These are phyloP conservation scores for Echiichthys vipera DNA, from an alignment of 2,797 vertebrate genomes.

Conservation along the genomic window DNA sequence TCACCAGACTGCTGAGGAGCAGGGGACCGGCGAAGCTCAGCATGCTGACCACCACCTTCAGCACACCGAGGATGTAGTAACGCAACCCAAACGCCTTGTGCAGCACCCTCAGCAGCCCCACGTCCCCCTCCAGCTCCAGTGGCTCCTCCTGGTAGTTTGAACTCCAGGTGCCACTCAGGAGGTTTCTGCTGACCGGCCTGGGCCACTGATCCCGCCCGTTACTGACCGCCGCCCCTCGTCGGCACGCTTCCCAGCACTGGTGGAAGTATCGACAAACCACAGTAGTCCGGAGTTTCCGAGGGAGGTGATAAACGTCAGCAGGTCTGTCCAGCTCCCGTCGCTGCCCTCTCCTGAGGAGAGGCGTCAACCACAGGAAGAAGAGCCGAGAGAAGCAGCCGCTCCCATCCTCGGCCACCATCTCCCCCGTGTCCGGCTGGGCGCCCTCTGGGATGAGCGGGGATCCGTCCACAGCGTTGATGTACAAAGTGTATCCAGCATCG, in stretches of 20 bases:
- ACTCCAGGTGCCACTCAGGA: constrained; percentile 63
- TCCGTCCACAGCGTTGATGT: constrained; percentile 79
- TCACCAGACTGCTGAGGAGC: constrained; percentile 90
- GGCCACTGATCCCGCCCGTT: constrained; percentile 48
- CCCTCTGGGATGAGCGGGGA: constrained; percentile 79
- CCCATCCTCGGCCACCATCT: constrained; percentile 90
- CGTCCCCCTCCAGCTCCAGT: constrained; percentile 45
- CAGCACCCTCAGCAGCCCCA: constrained; percentile 84
- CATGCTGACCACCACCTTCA: constrained; percentile 87
- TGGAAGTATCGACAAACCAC: constrained; percentile 83
- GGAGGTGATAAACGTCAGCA: constrained; percentile 87
- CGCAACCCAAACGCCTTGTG: constrained; percentile 87
- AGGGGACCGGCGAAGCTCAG: constrained; percentile 90
- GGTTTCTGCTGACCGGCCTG: constrained; percentile 50
- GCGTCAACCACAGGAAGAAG: constrained; percentile 94
- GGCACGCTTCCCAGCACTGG: constrained; percentile 84
- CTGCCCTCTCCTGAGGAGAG: constrained; percentile 88
- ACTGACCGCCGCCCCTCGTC: constrained; percentile 1
- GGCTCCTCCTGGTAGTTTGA: constrained; percentile 53
- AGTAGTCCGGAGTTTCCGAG: constrained; percentile 83
- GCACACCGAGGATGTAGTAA: constrained; percentile 88
- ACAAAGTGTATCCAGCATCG: constrained; percentile 64
- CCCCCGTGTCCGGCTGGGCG: constrained; percentile 49
- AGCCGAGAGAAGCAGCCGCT: constrained; percentile 91
- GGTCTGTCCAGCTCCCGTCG: constrained; percentile 84